A percentile compares a stretch with the other conserved stretches of the same genome.
Conservation (phyloP, 2,888 invertebrate species). For the Orthosia gothica region DNA sequence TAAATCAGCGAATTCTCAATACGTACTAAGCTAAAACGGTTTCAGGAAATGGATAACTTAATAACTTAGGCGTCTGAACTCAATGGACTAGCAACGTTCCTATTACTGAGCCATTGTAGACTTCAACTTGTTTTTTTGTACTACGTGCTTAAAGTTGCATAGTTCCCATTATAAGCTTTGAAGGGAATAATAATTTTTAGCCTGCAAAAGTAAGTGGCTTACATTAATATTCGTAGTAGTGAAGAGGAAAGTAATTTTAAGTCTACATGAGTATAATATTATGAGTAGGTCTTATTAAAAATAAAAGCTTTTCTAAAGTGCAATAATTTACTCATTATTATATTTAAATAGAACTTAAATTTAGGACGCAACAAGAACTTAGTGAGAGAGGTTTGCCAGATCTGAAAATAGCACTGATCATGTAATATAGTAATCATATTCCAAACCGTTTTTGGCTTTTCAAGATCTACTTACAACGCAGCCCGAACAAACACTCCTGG, state of each 20-base stretch:
- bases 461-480: too few species aligned
- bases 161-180: conserved; percentile 20
- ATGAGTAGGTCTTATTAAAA: neutral
- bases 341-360: neutral
- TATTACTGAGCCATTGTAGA: conserved; percentile 48
- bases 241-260: conserved; percentile 18
- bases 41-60: conserved; percentile 47
- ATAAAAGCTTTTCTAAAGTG: neutral
- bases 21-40: conserved; percentile 22
- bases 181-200: conserved; percentile 21
- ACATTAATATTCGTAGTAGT: conserved; percentile 1
- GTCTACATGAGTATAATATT: neutral
- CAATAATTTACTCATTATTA: neutral
- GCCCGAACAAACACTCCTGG: too few species aligned
- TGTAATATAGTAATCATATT: neutral
- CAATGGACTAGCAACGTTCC: conserved; percentile 55
- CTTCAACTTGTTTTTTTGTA: conserved; percentile 42
- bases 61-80: conserved; percentile 36
- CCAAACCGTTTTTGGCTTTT: neutral
- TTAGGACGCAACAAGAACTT: neutral
- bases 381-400: neutral
- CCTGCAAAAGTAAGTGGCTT: neutral
- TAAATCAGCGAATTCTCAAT: conserved; percentile 4
- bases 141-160: conserved; percentile 26
- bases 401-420: neutral